A percentile compares a stretch with the other conserved stretches of the same genome.
Conservation (phyloP, 1,140 invertebrate genomes). For the Bombyx mandarina region DNA sequence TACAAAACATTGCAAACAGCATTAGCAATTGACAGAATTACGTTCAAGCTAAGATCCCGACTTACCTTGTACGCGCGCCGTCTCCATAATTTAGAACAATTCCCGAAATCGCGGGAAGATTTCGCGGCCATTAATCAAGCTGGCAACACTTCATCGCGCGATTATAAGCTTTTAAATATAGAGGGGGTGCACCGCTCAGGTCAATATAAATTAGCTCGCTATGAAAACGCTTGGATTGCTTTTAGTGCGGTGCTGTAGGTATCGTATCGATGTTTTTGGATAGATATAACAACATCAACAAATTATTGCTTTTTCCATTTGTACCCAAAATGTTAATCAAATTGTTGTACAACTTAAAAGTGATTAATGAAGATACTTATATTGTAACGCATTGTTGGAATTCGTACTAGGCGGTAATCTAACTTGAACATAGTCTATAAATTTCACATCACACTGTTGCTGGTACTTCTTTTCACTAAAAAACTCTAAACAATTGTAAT, state of each 20-base stretch:
- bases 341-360: too few relatives aligned
- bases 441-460: too few relatives aligned
- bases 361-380: too few relatives aligned
- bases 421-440: too few relatives aligned
- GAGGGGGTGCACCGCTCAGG: slow-evolving; percentile 39
- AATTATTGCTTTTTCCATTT: not conserved
- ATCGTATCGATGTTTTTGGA: slow-evolving; percentile 7
- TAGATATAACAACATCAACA: not conserved
- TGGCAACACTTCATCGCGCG: slow-evolving; percentile 54
- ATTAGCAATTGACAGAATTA: too few relatives aligned
- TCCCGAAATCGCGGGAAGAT: slow-evolving; percentile 19
- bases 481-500: too few relatives aligned
- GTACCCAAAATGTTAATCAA: not conserved
- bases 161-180: slow-evolving; percentile 63
- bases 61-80: too few relatives aligned
- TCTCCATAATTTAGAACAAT: slow-evolving; percentile 3
- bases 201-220: slow-evolving; percentile 59
- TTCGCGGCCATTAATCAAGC: slow-evolving; percentile 50
- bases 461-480: too few relatives aligned
- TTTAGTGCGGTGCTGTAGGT: slow-evolving; percentile 1
- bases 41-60: too few relatives aligned
- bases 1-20: too few relatives aligned
- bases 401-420: too few relatives aligned
- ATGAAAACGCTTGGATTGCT: slow-evolving; percentile 30
- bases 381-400: too few relatives aligned